Evolutionary conservation across 1,140 invertebrate species (phyloP), one percentile per base, ranked within the genome.

Genomic region (Lordiphosa clarofinis): DNA sequence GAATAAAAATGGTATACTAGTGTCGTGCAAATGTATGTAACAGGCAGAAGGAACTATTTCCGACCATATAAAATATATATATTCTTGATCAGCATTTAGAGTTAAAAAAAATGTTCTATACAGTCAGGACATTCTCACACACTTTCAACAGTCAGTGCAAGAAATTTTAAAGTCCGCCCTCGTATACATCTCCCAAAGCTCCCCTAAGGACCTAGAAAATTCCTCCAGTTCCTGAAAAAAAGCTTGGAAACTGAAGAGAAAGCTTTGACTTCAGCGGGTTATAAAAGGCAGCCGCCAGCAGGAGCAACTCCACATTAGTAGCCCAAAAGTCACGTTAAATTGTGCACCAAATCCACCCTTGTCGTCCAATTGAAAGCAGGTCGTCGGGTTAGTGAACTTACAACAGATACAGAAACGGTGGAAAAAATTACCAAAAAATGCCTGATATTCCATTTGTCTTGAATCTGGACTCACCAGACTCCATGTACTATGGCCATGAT

Each of bases 401-500:
- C 37, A 42, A 53, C 56, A 76, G 72, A 82, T 82, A 82, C 78
- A 82, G 59, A 84, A 56, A 57, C 68, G 24, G 36, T 36, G 35
- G 15, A 49, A 57, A 58, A 64, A 39, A 35, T 7, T 13, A 11
- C 36, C 36, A 28, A 38, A 76, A 76, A 74, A 87, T 87, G 82
- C 40, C 82, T 50, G 76, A 87, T 37, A 65, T 87, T 56, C 86
- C 86, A 12, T 87, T 87, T 56, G 75, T 87, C 37, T 68, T 87
- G 33, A 87, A 86, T 7, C 50, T 87, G 58, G 86, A 87, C 37
- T 56, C 66, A 0, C 68, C 79, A n/a, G 78, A 82, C 19, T 84
- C 76, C 38, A 81, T 87, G 35, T 87, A 82, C 56, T 87, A 86
- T 54, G 81, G 81, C 8, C 86, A 86, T 42, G 86, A 87, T 31